phyloP scores from a whole-genome alignment of 2,888 invertebrate species.

The Argyresthia albistria region DNA sequence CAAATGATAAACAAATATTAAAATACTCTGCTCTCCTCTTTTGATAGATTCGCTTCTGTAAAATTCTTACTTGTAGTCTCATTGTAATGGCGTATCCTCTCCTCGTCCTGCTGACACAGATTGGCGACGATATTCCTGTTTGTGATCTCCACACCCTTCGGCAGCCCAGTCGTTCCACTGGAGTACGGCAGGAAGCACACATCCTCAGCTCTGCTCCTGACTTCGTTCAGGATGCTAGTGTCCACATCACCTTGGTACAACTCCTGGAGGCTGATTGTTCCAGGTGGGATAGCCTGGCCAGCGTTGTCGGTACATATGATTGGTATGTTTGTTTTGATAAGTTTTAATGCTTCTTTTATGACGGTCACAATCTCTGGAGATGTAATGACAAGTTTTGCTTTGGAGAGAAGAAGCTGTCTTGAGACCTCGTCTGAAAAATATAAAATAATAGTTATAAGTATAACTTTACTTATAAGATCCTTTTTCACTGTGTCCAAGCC shows the following conservation, averaged over 20 bases:
- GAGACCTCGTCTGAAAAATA: conserved; percentile 77
- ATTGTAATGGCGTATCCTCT: conserved; percentile 26
- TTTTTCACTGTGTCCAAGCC: too few relatives aligned
- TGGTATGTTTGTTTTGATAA: conserved; percentile 55
- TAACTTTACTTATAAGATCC: background rate
- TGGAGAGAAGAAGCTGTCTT: conserved; percentile 72
- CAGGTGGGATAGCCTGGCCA: conserved; percentile 44
- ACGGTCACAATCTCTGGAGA: conserved; percentile 53
- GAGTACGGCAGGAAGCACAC: conserved; percentile 82
- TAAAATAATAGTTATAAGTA: background rate
- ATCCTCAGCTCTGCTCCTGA: conserved; percentile 57
- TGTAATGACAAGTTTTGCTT: conserved; percentile 75
- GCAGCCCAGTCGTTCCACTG: conserved; percentile 87
- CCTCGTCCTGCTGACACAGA: conserved; percentile 30
- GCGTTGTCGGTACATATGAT: conserved; percentile 41
- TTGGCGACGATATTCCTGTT: conserved; percentile 71
- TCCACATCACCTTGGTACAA: conserved; percentile 63
- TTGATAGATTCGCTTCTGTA: too few relatives aligned
- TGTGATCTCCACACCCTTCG: conserved; percentile 80
- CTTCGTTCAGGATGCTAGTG: conserved; percentile 49
- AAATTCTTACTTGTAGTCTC: conserved; percentile 39
- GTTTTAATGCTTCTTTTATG: conserved; percentile 52
- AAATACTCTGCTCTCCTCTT: too few relatives aligned
- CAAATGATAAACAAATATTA: background rate
- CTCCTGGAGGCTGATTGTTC: conserved; percentile 74